Evolutionary conservation across 2,888 invertebrate genomes (phyloP).

Genomic region (Eubasilissa splendida): DNA sequence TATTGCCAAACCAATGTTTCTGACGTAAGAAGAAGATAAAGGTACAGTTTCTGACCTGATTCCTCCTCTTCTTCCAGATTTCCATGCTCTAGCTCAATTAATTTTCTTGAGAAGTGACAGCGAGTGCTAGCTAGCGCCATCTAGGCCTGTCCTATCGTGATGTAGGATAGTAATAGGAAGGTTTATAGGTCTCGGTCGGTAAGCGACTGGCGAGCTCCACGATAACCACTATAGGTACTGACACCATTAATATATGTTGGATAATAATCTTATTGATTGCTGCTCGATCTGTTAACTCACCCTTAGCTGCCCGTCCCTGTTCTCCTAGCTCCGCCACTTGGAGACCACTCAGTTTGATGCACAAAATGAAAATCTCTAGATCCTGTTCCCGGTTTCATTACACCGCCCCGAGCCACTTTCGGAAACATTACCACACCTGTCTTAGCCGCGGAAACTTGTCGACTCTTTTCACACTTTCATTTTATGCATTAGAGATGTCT

Average conservation of each 20-base stretch:
- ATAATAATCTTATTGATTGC: slow-evolving; percentile 66
- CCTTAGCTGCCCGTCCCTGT: slow-evolving; percentile 33
- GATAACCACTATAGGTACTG: slow-evolving; percentile 66
- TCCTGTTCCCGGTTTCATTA: neutral
- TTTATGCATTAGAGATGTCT: slow-evolving; percentile 30
- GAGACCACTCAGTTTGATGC: slow-evolving; percentile 43
- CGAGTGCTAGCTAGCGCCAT: slow-evolving; percentile 71
- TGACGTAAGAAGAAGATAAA: too few relatives aligned
- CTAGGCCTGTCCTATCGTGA: slow-evolving; percentile 65
- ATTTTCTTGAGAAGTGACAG: slow-evolving; percentile 78
- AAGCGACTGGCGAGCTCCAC: slow-evolving; percentile 34
- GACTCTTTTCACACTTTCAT: slow-evolving; percentile 15
- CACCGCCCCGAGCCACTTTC: neutral
- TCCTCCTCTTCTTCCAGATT: slow-evolving; percentile 79
- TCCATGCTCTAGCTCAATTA: slow-evolving; percentile 83
- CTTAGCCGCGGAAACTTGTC: neutral
- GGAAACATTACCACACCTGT: slow-evolving; percentile 3
- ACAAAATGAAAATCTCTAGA: slow-evolving; percentile 44
- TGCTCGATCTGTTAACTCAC: slow-evolving; percentile 64
- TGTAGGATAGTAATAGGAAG: slow-evolving; percentile 58
- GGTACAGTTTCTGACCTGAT: slow-evolving; percentile 59
- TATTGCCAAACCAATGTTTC: too few relatives aligned
- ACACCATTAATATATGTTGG: slow-evolving; percentile 62
- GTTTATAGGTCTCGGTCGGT: slow-evolving; percentile 46
- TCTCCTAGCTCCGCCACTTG: slow-evolving; percentile 32